These are phyloP conservation scores for Lepidotrigona ventralis DNA, from an alignment of 1,140 invertebrate species.

Conservation along the genomic window DNA sequence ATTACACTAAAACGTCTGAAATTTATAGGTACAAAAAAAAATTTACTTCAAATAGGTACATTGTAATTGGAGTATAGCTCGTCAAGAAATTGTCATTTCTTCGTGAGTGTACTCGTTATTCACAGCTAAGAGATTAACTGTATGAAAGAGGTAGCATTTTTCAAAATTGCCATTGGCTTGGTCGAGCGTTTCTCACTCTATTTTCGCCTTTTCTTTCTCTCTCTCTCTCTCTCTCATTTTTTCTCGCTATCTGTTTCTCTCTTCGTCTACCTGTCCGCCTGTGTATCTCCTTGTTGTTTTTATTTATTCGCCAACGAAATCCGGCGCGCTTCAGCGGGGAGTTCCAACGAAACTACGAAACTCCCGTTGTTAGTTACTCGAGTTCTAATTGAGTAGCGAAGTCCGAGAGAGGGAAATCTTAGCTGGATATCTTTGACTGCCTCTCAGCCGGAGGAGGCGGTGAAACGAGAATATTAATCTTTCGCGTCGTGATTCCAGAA, in stretches of 20 bases:
- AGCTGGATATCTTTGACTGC: slow-evolving; percentile 25
- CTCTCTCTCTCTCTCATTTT: not conserved
- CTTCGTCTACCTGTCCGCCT: not conserved
- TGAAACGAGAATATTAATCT: slow-evolving; percentile 49
- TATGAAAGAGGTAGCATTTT: slow-evolving; percentile 4
- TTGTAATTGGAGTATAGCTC: too few relatives aligned
- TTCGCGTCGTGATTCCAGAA: slow-evolving; percentile 32
- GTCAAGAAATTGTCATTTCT: too few relatives aligned
- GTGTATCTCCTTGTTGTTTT: not conserved
- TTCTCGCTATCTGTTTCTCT: not conserved
- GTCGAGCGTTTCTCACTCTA: not conserved
- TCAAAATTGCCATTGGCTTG: slow-evolving; percentile 8
- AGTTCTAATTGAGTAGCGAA: slow-evolving; percentile 41
- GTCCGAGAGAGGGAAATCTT: not conserved
- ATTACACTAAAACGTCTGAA: too few relatives aligned
- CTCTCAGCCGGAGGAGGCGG: not conserved
- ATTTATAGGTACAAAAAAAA: too few relatives aligned
- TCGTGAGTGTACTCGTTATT: too few relatives aligned
- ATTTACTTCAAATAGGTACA: too few relatives aligned
- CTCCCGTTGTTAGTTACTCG: slow-evolving; percentile 19
- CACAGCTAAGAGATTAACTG: too few relatives aligned
- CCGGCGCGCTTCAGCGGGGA: not conserved
- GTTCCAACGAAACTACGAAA: not conserved
- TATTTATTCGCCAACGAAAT: slow-evolving; percentile 20
- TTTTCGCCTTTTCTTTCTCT: too few relatives aligned